phyloP scores from a whole-genome alignment of 2,888 invertebrate species.

The Aromia moschata region DNA sequence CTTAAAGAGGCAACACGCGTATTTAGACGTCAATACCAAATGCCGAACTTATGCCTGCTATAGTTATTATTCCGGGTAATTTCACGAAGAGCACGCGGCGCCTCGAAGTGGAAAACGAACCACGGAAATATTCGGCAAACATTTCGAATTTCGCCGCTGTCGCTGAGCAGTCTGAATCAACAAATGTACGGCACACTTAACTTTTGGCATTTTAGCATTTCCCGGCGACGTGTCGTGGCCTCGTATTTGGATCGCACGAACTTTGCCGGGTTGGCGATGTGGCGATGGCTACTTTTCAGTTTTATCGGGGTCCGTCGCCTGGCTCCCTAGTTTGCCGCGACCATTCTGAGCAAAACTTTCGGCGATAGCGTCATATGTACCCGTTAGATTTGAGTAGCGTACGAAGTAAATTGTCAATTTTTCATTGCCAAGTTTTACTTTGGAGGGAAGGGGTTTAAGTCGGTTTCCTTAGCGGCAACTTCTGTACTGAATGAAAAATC shows the following conservation, averaged over 20 bases:
- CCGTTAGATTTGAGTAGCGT: no score
- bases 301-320: constrained; percentile 8
- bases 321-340: neutral
- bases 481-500: no score
- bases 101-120: neutral
- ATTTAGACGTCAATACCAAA: no score
- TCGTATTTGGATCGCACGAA: constrained; percentile 17
- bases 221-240: neutral
- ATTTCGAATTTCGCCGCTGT: constrained; percentile 1
- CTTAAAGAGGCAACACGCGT: no score
- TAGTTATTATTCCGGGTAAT: no score
- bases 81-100: no score
- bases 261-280: neutral
- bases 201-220: constrained; percentile 16
- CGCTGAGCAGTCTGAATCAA: constrained; percentile 5
- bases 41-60: no score
- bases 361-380: no score
- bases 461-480: no score
- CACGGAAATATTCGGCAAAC: neutral
- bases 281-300: constrained; percentile 4
- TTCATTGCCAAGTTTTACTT: neutral
- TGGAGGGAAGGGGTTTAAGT: no score
- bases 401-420: no score
- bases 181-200: constrained; percentile 13
- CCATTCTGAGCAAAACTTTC: constrained; percentile 9